A percentile compares a stretch with the other conserved stretches of the same genome.
phyloP scores from a whole-genome alignment of 2,888 invertebrate species.

The Tenthredo mesomela region DNA sequence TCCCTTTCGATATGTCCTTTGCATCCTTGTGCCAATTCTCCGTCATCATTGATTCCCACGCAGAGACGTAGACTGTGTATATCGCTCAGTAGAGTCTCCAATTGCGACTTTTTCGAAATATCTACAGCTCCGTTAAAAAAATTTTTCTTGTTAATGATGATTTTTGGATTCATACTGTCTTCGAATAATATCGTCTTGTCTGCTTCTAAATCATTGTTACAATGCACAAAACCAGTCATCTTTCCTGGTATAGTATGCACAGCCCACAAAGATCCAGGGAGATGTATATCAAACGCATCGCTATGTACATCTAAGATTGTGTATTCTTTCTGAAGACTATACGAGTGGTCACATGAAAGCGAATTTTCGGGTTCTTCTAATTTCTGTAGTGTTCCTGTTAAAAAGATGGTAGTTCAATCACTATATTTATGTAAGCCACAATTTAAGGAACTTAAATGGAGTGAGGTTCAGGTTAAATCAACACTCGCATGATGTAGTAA shows the following conservation, averaged over 20 bases:
- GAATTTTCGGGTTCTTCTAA: neutral
- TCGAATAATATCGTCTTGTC: neutral
- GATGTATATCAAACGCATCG: neutral
- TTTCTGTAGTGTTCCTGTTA: neutral
- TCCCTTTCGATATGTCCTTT: neutral
- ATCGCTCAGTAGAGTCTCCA: neutral
- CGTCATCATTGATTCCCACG: neutral
- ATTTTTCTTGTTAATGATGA: neutral
- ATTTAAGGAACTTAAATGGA: too few species aligned
- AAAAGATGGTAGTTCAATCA: neutral
- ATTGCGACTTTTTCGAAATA: neutral
- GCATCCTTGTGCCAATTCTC: neutral
- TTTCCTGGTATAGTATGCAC: slow-evolving; percentile 4
- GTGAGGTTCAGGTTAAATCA: too few species aligned
- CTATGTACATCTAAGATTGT: neutral
- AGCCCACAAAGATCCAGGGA: slow-evolving; percentile 13
- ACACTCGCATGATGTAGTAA: too few species aligned
- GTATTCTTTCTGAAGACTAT: neutral
- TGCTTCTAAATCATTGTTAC: neutral
- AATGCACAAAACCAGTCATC: slow-evolving; percentile 6
- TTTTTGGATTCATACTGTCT: neutral
- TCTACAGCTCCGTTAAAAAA: neutral
- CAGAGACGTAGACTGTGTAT: neutral
- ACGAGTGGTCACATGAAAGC: neutral
- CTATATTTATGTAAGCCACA: too few species aligned